phyloP scores from a whole-genome alignment of 2,797 vertebrate species.

The Brachyalestes nurse region DNA sequence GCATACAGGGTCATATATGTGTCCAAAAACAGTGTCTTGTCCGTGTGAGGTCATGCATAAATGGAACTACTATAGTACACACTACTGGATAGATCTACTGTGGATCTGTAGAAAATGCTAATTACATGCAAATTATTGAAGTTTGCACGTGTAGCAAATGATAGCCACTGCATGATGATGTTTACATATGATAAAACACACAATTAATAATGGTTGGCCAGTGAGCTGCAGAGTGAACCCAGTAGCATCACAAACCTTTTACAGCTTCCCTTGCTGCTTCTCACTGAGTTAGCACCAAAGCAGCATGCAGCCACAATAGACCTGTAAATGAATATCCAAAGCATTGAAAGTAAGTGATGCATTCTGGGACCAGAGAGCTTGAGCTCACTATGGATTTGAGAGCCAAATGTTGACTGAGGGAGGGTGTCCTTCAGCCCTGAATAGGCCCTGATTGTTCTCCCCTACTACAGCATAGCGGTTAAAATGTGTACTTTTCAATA shows the following conservation, averaged over 20 bases:
- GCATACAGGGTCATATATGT: too few species aligned
- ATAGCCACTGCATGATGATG: neutral
- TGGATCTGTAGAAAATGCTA: neutral
- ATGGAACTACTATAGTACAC: too few species aligned
- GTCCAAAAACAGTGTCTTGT: too few species aligned
- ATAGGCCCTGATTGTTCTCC: slow-evolving; percentile 76
- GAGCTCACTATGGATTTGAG: slow-evolving; percentile 49
- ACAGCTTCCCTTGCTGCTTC: slow-evolving; percentile 5
- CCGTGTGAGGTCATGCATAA: too few species aligned
- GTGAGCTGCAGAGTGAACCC: too few species aligned
- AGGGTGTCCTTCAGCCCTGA: slow-evolving; percentile 65
- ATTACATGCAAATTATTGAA: slow-evolving; percentile 12
- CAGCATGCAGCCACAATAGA: slow-evolving; percentile 29
- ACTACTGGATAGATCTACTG: neutral
- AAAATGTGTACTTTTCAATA: slow-evolving; percentile 70
- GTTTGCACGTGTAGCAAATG: neutral
- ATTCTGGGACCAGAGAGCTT: slow-evolving; percentile 44
- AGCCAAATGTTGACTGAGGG: slow-evolving; percentile 75
- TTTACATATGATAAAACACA: slow-evolving; percentile 2
- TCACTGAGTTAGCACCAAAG: slow-evolving; percentile 14
- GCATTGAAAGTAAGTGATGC: slow-evolving; percentile 54
- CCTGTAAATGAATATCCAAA: slow-evolving; percentile 50
- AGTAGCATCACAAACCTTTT: too few species aligned
- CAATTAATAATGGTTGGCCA: too few species aligned
- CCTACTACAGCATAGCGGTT: slow-evolving; percentile 59